These are phyloP conservation scores for Cinara cedri DNA, from an alignment of 2,888 invertebrate genomes.

Conservation along the genomic window DNA sequence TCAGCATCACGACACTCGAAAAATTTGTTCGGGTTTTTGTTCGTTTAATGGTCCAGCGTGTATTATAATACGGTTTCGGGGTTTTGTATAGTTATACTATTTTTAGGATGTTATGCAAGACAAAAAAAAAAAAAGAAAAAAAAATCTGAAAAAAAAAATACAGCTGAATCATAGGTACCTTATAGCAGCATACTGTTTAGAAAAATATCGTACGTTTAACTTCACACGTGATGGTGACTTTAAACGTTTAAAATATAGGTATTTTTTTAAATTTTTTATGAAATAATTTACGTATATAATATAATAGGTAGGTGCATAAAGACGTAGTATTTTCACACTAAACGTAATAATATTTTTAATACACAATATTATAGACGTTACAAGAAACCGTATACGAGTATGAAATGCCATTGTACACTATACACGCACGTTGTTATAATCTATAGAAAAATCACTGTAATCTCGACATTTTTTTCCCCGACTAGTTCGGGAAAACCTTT, in stretches of 20 bases:
- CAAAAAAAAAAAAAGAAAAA: not conserved
- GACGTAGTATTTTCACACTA: not conserved
- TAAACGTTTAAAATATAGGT: no score
- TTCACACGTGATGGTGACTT: not conserved
- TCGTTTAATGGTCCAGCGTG: not conserved
- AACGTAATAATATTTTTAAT: not conserved
- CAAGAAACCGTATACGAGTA: no score
- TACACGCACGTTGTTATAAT: no score
- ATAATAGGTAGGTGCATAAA: no score
- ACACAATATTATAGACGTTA: not conserved
- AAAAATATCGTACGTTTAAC: not conserved
- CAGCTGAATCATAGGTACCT: conserved; percentile 9
- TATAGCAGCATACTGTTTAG: not conserved
- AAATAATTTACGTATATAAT: no score
- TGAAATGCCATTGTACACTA: no score
- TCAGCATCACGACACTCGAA: not conserved
- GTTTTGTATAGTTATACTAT: not conserved
- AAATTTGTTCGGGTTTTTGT: not conserved
- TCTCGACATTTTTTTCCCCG: not conserved
- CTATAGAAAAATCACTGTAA: not conserved
- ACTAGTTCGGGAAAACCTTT: no score
- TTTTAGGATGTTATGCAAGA: not conserved
- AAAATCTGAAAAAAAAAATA: not conserved
- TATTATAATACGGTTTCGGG: not conserved
- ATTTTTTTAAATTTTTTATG: not conserved